phyloP scores from a whole-genome alignment of 1,140 invertebrate genomes.

The Drosophila baimaii region DNA sequence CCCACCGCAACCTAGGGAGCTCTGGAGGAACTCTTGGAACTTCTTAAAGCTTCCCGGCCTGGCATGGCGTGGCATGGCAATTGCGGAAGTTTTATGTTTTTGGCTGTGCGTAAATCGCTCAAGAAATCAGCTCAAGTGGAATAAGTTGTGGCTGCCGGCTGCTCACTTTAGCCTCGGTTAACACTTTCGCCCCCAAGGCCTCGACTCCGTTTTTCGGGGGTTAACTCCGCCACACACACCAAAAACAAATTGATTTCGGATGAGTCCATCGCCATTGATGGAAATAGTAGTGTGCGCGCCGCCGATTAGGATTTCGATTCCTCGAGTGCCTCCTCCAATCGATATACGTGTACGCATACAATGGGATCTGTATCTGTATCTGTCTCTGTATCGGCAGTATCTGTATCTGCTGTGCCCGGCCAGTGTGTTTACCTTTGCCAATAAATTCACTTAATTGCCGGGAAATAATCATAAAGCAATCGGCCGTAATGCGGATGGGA shows the following conservation, averaged over 20 bases:
- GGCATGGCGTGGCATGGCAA: slow-evolving; percentile 54
- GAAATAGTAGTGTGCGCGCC: slow-evolving; percentile 63
- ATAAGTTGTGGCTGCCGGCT: slow-evolving; percentile 70
- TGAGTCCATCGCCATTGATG: slow-evolving; percentile 66
- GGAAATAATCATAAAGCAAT: slow-evolving; percentile 84
- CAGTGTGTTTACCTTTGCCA: slow-evolving; percentile 77
- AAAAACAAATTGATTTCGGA: slow-evolving; percentile 79
- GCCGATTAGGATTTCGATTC: slow-evolving; percentile 33
- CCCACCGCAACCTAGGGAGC: slow-evolving; percentile 17
- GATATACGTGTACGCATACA: slow-evolving; percentile 42
- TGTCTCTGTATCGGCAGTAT: slow-evolving; percentile 14
- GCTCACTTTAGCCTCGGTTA: slow-evolving; percentile 64
- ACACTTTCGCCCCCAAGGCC: slow-evolving; percentile 51
- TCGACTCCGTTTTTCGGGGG: slow-evolving; percentile 1
- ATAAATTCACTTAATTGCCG: slow-evolving; percentile 83
- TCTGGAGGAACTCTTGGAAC: slow-evolving; percentile 36
- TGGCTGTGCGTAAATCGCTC: slow-evolving; percentile 79
- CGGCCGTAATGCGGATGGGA: slow-evolving; percentile 69
- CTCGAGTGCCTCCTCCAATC: slow-evolving; percentile 61
- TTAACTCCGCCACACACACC: slow-evolving; percentile 8
- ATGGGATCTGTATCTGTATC: slow-evolving; percentile 24
- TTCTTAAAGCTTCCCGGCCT: slow-evolving; percentile 51
- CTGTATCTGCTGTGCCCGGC: slow-evolving; percentile 5
- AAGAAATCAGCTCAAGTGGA: slow-evolving; percentile 80
- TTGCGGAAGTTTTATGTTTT: slow-evolving; percentile 81